phyloP scores from a whole-genome alignment of 2,113 vertebrate genomes.

The Chiloscyllium plagiosum region DNA sequence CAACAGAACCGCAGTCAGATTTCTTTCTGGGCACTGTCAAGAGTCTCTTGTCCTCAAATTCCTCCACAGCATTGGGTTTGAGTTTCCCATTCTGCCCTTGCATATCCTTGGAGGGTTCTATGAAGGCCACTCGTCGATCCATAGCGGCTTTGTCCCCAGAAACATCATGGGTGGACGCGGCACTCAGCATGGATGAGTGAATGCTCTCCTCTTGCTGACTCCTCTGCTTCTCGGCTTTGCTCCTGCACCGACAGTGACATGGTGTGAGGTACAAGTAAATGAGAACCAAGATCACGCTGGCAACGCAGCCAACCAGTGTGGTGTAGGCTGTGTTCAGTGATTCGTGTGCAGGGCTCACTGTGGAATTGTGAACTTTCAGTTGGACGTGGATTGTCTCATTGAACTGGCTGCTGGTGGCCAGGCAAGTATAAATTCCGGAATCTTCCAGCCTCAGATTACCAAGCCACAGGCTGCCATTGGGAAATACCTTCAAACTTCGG shows the following conservation, averaged over 20 bases:
- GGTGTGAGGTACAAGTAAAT: constrained; percentile 95
- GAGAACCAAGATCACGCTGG: constrained; percentile 88
- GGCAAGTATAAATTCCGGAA: constrained; percentile 80
- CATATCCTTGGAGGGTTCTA: constrained; percentile 62
- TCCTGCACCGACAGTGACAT: constrained; percentile 84
- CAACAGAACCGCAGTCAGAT: constrained; percentile 90
- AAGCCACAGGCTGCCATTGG: constrained; percentile 73
- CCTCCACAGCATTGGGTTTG: constrained; percentile 64
- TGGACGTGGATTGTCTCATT: constrained; percentile 91
- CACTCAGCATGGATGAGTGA: constrained; percentile 89
- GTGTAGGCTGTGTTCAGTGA: constrained; percentile 91
- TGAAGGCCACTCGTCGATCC: constrained; percentile 68
- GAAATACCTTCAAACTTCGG: constrained; percentile 57
- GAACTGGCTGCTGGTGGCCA: constrained; percentile 67
- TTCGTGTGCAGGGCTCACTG: constrained; percentile 66
- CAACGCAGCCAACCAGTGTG: constrained; percentile 89
- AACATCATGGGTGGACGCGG: constrained; percentile 78
- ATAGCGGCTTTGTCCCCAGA: constrained; percentile 58
- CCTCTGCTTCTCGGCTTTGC: constrained; percentile 58
- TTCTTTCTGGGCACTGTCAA: constrained; percentile 74
- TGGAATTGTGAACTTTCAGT: constrained; percentile 85
- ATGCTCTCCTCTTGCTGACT: constrained; percentile 78
- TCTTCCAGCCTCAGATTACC: constrained; percentile 63
- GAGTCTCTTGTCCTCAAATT: constrained; percentile 48
- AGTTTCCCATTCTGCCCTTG: constrained; percentile 83